Evolutionary conservation across 2,113 vertebrate species (phyloP).

Genomic region (Cyanoderma ruficeps): DNA sequence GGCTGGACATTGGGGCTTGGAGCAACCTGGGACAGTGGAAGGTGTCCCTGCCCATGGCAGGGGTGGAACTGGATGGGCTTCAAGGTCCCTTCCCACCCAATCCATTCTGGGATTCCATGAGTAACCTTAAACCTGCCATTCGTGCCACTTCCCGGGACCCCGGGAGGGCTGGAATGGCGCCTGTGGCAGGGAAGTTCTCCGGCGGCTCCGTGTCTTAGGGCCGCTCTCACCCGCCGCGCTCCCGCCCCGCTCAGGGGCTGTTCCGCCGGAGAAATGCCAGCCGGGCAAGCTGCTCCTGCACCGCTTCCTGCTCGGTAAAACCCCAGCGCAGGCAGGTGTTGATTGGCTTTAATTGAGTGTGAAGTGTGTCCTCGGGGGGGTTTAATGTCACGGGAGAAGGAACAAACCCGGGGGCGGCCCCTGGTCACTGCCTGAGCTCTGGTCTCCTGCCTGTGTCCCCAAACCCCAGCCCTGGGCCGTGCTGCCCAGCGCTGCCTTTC

Average conservation of each 20-base stretch:
- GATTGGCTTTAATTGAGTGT: background rate
- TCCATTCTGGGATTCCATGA: background rate
- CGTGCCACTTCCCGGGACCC: accelerated
- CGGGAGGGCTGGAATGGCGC: accelerated
- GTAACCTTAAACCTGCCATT: accelerated
- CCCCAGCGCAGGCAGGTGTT: accelerated
- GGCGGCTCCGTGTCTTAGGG: accelerated
- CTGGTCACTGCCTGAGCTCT: background rate
- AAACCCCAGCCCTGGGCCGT: accelerated
- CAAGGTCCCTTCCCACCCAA: accelerated
- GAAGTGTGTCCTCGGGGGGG: accelerated
- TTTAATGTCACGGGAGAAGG: background rate
- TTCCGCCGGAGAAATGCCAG: accelerated
- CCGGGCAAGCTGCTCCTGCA: background rate
- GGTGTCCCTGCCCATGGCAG: background rate
- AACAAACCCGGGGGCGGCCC: background rate
- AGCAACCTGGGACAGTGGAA: background rate
- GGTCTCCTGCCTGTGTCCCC: background rate
- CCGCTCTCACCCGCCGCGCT: background rate
- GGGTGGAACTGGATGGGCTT: background rate
- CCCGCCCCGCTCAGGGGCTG: accelerated
- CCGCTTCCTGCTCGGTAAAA: accelerated
- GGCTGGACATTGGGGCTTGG: background rate
- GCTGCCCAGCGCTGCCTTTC: background rate
- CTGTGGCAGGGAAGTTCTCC: accelerated